Conservation (phyloP, 2,888 invertebrate genomes). For the Drosophila atroscutellata region DNA sequence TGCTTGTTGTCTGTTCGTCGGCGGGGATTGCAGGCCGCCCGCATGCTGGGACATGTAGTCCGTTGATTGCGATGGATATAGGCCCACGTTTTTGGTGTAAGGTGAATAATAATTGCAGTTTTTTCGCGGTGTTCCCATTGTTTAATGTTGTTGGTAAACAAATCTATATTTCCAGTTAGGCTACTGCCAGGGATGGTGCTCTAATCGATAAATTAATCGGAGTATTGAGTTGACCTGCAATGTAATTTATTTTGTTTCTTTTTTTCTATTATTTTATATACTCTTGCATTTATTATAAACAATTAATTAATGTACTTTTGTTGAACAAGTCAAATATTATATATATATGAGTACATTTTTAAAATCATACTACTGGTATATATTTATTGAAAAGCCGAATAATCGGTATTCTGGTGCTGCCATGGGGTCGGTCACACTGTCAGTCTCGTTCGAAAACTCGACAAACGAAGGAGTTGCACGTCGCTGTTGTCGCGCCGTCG, state of each 20-base stretch:
- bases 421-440: constrained; percentile 37
- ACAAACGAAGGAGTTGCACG: constrained; percentile 43
- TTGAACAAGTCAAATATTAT: constrained; percentile 3
- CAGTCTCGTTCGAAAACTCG: constrained; percentile 64
- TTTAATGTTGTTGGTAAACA: constrained; percentile 42
- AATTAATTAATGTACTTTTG: neutral
- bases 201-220: constrained; percentile 24
- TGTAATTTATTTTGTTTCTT: neutral
- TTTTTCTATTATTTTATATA: neutral
- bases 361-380: constrained; percentile 22
- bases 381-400: constrained; percentile 23
- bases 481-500: constrained; percentile 62
- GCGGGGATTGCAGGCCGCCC: constrained; percentile 58
- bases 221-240: neutral
- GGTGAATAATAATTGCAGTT: constrained; percentile 68
- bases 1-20: neutral
- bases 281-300: neutral
- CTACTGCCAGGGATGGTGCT: constrained; percentile 19
- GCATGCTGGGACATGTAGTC: constrained; percentile 78
- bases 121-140: constrained; percentile 76
- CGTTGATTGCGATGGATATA: constrained; percentile 82
- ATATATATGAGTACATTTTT: neutral
- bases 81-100: constrained; percentile 61
- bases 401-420: constrained; percentile 32
- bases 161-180: constrained; percentile 2